Base-by-base conservation (phyloP, 1,140 invertebrate species). In the Paracyclopina nana region DNA sequence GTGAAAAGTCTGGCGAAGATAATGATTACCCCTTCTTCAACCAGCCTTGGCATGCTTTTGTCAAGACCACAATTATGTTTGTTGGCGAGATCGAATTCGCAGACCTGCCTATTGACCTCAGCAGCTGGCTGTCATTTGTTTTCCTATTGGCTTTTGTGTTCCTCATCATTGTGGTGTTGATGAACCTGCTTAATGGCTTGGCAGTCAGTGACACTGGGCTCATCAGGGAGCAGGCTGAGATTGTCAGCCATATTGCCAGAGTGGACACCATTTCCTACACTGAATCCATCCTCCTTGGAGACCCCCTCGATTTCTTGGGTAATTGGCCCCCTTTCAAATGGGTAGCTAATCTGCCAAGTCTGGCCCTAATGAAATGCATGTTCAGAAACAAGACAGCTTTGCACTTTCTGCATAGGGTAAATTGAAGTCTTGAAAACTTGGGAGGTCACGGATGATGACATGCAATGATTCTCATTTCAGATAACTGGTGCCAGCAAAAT, bases 191-290 rank as follows among this genome's bases (percentile, higher is more conserved):
- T 48, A 61, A 58, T 53, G 60, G 60, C 4, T 51, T 61, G 11
- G 60, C 60, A 11, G 60, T 61, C 31, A 59, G 53, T 22, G 57
- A 60, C 20, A 59, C 59, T 22, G 56, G 55, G 18, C 34, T 54
- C 12, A 60, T 44, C 51, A 55, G 44, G 4, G 45, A 22, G 6
- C 27, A 48, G 25, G 45, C 45, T 9, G 25, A 48, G 22, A 48
- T 83, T 6, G 75, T 82, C 1, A 75, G 74, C 1, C 71, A 77
- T 55, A 72, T 79, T 25, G 75, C 75, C 5, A 65, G 76, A 46
- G 70, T 79, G 1, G 71, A 73, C 59, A 60, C 82, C 12, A 69
- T 83, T 43, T 68, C 72, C 16, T 78, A 82, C 54, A 73, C 79
- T 34, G 81, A 85, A 63, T 70, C 70, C 41, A 69, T 81, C 18